Percentiles rank a stretch among this genome's conserved stretches.
Evolutionary conservation across 2,797 vertebrate genomes (phyloP).

Genomic region (Onychomys arenicola): DNA sequence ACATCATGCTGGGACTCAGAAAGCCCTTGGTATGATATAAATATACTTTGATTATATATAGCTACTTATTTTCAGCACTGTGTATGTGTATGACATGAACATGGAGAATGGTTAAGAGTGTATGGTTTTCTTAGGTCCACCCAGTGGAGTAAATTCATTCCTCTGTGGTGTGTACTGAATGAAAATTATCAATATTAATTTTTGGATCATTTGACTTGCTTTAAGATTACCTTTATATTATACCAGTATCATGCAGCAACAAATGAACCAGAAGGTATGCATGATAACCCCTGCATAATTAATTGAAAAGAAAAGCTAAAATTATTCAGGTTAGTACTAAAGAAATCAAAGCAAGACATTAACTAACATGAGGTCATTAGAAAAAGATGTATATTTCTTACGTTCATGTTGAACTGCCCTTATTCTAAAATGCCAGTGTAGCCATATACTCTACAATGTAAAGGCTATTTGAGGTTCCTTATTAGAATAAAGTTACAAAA

Average conservation of each 20-base stretch:
- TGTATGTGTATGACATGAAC: neutral
- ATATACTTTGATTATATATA: neutral
- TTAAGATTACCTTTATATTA: neutral
- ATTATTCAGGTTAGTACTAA: neutral
- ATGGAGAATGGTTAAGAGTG: neutral
- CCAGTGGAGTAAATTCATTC: neutral
- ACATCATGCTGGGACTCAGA: neutral
- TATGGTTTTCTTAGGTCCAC: neutral
- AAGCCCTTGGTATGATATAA: neutral
- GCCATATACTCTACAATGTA: neutral
- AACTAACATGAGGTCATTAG: neutral
- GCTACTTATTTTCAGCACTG: neutral
- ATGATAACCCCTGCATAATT: neutral
- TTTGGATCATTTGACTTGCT: neutral
- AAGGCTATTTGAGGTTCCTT: neutral
- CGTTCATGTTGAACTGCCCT: neutral
- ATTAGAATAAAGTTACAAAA: neutral
- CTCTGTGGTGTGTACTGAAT: accelerated
- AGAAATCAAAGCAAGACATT: neutral
- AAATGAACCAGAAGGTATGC: neutral
- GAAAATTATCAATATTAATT: neutral
- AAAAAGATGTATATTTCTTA: neutral
- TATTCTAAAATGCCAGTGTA: neutral
- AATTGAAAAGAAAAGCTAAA: neutral
- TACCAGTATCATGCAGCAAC: neutral